phyloP scores from a whole-genome alignment of 2,113 vertebrate species.

The Tichodroma muraria region DNA sequence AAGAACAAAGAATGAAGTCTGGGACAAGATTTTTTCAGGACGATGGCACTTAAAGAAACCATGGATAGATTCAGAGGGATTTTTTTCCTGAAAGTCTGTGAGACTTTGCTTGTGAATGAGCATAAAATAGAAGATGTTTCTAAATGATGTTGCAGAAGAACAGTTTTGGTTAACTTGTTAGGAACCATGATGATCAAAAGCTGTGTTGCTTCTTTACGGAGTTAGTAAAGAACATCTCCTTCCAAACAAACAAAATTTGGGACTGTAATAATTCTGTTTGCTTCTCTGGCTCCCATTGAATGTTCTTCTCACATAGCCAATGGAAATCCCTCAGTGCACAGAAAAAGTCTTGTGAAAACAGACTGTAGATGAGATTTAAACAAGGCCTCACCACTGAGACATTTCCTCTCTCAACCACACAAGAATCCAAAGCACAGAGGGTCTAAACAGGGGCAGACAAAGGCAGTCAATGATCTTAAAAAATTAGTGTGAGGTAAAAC shows the following conservation, averaged over 20 bases:
- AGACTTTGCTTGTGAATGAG: background rate
- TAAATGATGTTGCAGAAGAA: background rate
- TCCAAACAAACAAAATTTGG: background rate
- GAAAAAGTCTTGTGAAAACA: conserved; percentile 10
- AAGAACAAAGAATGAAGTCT: background rate
- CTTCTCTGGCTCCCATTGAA: background rate
- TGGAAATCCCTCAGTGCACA: background rate
- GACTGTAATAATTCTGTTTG: background rate
- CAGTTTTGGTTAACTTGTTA: background rate
- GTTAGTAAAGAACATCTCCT: background rate
- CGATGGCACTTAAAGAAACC: conserved; percentile 13
- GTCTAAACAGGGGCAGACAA: conserved; percentile 3
- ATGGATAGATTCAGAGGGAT: background rate
- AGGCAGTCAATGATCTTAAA: background rate
- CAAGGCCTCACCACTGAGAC: conserved; percentile 16
- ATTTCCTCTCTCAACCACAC: conserved; percentile 1
- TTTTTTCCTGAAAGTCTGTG: background rate
- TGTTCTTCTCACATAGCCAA: background rate
- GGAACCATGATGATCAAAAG: background rate
- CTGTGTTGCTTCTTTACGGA: background rate
- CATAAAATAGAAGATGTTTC: background rate
- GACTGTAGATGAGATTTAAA: conserved; percentile 6
- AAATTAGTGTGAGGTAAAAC: conserved; percentile 9
- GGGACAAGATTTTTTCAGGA: conserved; percentile 25
- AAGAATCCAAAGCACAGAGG: background rate